phyloP scores from a whole-genome alignment of 2,797 vertebrate species.

The Smutsia gigantea region DNA sequence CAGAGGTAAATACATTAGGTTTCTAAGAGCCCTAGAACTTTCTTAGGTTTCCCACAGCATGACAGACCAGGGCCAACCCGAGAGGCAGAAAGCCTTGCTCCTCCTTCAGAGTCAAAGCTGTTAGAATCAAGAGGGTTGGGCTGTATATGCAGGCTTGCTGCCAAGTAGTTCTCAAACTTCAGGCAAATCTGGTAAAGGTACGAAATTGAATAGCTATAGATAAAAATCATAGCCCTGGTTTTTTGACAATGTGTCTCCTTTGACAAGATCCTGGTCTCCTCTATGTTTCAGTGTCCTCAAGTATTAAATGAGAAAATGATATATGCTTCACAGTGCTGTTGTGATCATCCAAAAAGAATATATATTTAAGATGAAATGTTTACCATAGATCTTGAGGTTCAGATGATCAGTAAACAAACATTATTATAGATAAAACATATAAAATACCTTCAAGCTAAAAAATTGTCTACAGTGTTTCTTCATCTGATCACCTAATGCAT shows the following conservation, averaged over 20 bases:
- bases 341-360: not conserved
- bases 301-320: not conserved
- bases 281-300: not conserved
- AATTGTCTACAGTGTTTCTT: not conserved
- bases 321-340: not conserved
- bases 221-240: not conserved
- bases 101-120: not conserved
- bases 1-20: not conserved
- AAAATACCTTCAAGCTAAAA: not conserved
- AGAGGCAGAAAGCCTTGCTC: not conserved
- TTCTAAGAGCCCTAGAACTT: not conserved
- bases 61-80: accelerated
- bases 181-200: not conserved
- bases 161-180: not conserved
- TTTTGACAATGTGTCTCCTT: not conserved
- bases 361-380: not conserved
- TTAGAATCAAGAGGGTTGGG: not conserved
- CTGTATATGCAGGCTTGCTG: not conserved
- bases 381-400: not conserved
- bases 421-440: not conserved
- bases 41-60: not conserved
- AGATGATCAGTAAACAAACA: not conserved
- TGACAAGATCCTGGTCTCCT: not conserved
- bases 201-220: not conserved
- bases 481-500: not conserved